Conservation (phyloP, 2,113 vertebrate species). For the Progne subis region DNA sequence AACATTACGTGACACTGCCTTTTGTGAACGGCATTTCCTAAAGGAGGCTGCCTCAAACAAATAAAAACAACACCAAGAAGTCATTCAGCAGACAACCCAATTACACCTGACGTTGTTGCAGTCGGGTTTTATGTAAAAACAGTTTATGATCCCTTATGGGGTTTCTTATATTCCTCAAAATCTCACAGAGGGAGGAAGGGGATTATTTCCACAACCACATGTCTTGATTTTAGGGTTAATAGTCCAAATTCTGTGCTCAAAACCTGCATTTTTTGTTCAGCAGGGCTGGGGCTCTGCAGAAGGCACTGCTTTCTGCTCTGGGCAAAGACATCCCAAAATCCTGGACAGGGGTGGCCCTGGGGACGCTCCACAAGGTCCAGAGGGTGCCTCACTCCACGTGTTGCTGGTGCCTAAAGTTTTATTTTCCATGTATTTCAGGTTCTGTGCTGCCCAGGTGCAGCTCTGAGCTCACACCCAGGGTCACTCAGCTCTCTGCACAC, state of each 20-base stretch:
- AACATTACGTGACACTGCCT: background rate
- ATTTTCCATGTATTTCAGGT: background rate
- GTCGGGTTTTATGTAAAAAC: background rate
- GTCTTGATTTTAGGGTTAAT: too few relatives aligned
- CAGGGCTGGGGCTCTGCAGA: background rate
- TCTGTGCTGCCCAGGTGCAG: background rate
- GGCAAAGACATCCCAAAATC: background rate
- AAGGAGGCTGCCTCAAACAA: background rate
- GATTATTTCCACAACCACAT: fast-evolving
- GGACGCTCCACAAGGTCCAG: background rate
- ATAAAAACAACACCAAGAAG: background rate
- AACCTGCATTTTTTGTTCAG: fast-evolving
- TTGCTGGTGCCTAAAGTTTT: background rate
- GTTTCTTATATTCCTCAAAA: background rate
- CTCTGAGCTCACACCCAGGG: background rate
- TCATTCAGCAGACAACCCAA: background rate
- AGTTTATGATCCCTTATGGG: background rate
- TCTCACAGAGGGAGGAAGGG: fast-evolving
- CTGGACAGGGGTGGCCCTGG: fast-evolving
- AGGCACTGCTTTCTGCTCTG: background rate
- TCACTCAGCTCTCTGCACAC: background rate
- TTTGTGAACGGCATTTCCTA: background rate
- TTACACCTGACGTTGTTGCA: fast-evolving
- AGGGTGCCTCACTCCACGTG: fast-evolving
- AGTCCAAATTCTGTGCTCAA: fast-evolving